Evolutionary conservation across 2,797 vertebrate species (phyloP).

Genomic region (Hydrolagus colliei): DNA sequence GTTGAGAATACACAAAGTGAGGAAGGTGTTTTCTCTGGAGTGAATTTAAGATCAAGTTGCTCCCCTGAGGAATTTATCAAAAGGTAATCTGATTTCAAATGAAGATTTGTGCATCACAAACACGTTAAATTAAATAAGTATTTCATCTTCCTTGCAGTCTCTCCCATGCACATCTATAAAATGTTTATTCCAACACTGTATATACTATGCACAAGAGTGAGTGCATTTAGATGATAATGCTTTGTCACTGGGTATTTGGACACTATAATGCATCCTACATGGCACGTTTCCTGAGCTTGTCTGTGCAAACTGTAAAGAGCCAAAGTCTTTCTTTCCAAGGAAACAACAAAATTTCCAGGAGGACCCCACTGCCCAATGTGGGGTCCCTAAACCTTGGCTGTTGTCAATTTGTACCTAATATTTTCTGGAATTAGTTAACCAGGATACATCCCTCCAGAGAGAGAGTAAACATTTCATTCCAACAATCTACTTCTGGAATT

Average conservation of each 20-base stretch:
- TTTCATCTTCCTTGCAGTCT: constrained; percentile 6
- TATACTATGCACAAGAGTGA: neutral
- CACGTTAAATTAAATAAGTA: constrained; percentile 5
- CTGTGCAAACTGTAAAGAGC: neutral
- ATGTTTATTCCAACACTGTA: neutral
- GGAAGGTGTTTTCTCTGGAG: neutral
- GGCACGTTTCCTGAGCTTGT: neutral
- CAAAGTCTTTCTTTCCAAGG: no score
- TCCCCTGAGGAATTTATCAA: constrained; percentile 13
- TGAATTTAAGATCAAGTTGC: neutral
- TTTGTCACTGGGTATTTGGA: neutral
- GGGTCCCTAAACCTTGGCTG: no score
- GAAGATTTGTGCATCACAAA: neutral
- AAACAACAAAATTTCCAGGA: no score
- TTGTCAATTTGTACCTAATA: no score
- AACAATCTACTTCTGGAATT: no score
- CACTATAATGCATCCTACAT: neutral
- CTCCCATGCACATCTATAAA: neutral
- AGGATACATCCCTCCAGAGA: no score
- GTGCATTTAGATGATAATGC: neutral
- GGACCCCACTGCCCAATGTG: no score
- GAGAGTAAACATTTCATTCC: no score
- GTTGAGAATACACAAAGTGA: neutral
- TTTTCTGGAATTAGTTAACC: no score
- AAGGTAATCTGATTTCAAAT: constrained; percentile 12